Evolutionary conservation across 2,797 vertebrate species (phyloP).

Genomic region (Hoplostethus atlanticus): DNA sequence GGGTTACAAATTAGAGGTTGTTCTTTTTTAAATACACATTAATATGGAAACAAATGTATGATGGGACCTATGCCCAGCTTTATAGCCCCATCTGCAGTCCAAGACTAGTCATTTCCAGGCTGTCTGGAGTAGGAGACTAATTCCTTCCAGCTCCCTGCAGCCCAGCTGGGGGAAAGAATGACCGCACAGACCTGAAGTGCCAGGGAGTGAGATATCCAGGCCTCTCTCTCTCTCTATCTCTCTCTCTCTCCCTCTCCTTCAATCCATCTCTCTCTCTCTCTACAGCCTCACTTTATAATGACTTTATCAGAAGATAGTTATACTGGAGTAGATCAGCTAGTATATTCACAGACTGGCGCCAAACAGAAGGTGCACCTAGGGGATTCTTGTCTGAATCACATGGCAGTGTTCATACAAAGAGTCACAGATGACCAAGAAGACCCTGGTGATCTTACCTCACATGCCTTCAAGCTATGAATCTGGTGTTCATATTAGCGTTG

Average conservation of each 20-base stretch:
- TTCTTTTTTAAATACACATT: conserved; percentile 10
- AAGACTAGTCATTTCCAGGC: neutral
- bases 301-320: conserved; percentile 32
- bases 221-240: conserved; percentile 11
- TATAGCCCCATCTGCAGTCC: conserved; percentile 17
- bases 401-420: neutral
- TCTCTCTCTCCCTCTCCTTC: neutral
- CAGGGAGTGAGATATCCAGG: conserved; percentile 65
- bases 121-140: conserved; percentile 24
- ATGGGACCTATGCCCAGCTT: neutral
- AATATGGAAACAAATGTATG: conserved; percentile 21
- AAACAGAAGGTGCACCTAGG: conserved; percentile 18
- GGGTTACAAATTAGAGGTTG: neutral
- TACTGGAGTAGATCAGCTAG: conserved; percentile 15
- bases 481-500: neutral
- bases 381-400: neutral
- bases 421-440: neutral
- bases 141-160: conserved; percentile 47
- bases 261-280: neutral
- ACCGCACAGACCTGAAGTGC: conserved; percentile 55
- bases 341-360: neutral
- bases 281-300: conserved; percentile 30
- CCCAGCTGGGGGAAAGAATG: conserved; percentile 73
- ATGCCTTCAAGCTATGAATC: neutral
- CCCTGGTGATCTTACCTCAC: conserved; percentile 1